Percentiles rank a stretch among this genome's conserved stretches.
These are phyloP conservation scores for Aphodius granarius DNA, from an alignment of 2,888 invertebrate genomes.

Conservation along the genomic window DNA sequence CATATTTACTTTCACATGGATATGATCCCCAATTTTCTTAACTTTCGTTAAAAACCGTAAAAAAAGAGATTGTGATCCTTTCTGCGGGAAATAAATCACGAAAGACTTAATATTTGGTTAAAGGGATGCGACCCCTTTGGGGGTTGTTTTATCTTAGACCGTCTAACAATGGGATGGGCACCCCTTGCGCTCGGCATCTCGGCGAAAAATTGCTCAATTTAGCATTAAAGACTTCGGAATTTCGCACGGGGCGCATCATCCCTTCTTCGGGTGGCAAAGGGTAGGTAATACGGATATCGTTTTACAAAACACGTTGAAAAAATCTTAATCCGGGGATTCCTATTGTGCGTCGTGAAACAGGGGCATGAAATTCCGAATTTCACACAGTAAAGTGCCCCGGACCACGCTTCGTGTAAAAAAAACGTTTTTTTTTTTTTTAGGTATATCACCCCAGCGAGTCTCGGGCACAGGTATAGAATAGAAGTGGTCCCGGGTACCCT, in stretches of 20 bases:
- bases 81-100: background rate
- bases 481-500: background rate
- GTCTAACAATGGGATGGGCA: background rate
- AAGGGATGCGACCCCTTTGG: background rate
- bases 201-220: slow-evolving; percentile 43
- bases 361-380: slow-evolving; percentile 49
- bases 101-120: background rate
- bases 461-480: background rate
- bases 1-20: background rate
- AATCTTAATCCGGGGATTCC: slow-evolving; percentile 30
- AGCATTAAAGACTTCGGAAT: slow-evolving; percentile 31
- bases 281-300: slow-evolving; percentile 50
- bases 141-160: background rate
- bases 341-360: slow-evolving; percentile 36
- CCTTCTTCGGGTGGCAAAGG: slow-evolving; percentile 15
- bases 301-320: slow-evolving; percentile 38
- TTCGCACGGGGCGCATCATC: slow-evolving; percentile 1
- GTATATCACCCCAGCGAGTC: background rate
- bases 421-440: background rate
- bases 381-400: slow-evolving; percentile 46
- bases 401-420: background rate
- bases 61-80: background rate
- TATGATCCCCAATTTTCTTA: background rate
- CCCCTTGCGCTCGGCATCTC: slow-evolving; percentile 12
- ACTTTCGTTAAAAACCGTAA: background rate